Conservation (phyloP, 2,113 vertebrate species). For the Saimiri boliviensis region DNA sequence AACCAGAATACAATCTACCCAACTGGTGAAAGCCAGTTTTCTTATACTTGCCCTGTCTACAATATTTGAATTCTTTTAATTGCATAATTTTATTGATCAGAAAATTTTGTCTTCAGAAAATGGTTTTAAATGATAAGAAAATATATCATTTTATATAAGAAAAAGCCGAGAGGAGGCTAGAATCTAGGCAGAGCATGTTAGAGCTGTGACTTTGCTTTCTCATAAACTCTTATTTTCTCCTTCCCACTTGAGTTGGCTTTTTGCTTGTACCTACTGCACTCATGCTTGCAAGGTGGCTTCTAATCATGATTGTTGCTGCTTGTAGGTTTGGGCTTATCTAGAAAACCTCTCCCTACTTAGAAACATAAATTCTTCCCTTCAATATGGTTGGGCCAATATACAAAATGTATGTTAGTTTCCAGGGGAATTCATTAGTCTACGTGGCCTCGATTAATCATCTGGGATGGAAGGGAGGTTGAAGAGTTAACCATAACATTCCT, state of each 20-base stretch:
- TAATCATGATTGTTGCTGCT: background rate
- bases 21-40: background rate
- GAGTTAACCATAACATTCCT: background rate
- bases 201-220: background rate
- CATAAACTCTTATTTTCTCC: background rate
- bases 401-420: background rate
- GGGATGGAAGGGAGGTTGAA: background rate
- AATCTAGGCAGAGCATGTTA: background rate
- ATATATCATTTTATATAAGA: background rate
- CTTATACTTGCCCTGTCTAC: background rate
- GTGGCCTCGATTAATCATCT: background rate
- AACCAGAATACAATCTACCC: background rate
- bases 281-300: background rate
- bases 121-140: background rate
- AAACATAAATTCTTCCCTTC: background rate
- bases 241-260: background rate
- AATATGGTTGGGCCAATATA: background rate
- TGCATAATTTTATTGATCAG: background rate
- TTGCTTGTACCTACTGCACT: background rate
- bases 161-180: background rate
- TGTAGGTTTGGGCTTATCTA: background rate
- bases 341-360: background rate
- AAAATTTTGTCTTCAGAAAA: background rate
- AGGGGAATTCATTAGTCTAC: background rate
- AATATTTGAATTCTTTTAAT: background rate